phyloP scores from a whole-genome alignment of 1,140 invertebrate species.

The Pachypsylla venusta region DNA sequence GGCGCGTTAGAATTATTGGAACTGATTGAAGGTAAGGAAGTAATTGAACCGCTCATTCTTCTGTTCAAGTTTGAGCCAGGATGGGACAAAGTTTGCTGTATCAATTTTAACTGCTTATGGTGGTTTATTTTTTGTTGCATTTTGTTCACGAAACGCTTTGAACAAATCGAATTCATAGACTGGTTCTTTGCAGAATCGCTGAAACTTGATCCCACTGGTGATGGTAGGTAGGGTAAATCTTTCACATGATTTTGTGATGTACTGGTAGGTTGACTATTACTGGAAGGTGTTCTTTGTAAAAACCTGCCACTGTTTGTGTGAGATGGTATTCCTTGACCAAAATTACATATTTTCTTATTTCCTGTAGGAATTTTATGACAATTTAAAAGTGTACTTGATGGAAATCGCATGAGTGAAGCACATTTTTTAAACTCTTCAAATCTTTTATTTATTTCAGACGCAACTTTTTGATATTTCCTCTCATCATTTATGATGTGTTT shows the following conservation, averaged over 20 bases:
- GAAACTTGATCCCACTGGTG: constrained; percentile 3
- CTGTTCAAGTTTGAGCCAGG: too few species aligned
- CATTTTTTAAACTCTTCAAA: not conserved
- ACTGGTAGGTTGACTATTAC: not conserved
- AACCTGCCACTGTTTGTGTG: not conserved
- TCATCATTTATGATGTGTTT: not conserved
- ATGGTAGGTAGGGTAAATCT: not conserved
- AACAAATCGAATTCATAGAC: too few species aligned
- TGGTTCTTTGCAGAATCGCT: not conserved
- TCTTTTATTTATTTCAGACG: not conserved
- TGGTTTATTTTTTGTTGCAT: too few species aligned
- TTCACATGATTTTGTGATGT: constrained; percentile 5
- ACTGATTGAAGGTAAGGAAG: too few species aligned
- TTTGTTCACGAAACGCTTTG: too few species aligned
- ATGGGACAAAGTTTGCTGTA: too few species aligned
- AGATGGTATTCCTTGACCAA: too few species aligned
- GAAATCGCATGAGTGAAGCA: not conserved
- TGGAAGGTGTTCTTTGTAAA: not conserved
- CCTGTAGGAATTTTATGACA: not conserved
- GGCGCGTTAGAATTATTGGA: too few species aligned
- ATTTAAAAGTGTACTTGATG: not conserved
- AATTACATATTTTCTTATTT: too few species aligned
- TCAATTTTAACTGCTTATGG: too few species aligned
- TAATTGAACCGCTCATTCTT: too few species aligned
- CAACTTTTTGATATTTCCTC: not conserved